These are phyloP conservation scores for Xiphophorus birchmanni DNA, from an alignment of 2,797 vertebrate genomes.

Conservation along the genomic window DNA sequence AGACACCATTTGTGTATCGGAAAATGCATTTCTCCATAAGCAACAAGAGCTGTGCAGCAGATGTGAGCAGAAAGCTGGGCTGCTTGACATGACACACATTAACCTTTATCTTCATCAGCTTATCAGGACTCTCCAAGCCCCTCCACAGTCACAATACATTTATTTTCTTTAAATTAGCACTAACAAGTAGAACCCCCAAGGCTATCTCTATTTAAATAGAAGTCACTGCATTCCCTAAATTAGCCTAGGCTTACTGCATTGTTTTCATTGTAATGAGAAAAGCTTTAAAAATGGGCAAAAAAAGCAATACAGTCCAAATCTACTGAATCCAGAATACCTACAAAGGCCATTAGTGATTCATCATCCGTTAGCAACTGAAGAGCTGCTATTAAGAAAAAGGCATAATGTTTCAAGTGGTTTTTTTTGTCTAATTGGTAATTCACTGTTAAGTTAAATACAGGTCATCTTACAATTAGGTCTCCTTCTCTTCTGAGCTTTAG, in stretches of 20 bases:
- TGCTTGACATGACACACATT: background rate
- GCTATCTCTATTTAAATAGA: conserved; percentile 46
- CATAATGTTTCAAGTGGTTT: background rate
- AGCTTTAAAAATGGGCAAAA: conserved; percentile 21
- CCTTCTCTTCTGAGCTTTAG: background rate
- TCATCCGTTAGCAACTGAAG: background rate
- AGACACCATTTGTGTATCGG: background rate
- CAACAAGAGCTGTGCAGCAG: conserved; percentile 20
- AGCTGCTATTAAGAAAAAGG: background rate
- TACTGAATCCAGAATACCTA: background rate
- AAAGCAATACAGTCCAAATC: conserved; percentile 12
- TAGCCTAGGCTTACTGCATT: conserved; percentile 55
- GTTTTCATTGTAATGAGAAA: conserved; percentile 57
- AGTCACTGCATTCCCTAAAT: conserved; percentile 45
- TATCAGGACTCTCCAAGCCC: conserved; percentile 20
- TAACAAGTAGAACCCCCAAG: conserved; percentile 42
- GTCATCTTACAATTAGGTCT: background rate
- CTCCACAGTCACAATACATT: background rate
- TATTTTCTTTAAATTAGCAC: conserved; percentile 55
- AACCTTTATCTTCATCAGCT: conserved; percentile 30
- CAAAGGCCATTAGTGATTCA: background rate
- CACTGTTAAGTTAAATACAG: background rate
- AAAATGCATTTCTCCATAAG: conserved; percentile 32
- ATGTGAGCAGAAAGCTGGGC: conserved; percentile 12
- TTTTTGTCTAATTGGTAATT: background rate